Percentiles rank a stretch among this genome's conserved stretches.
phyloP scores from a whole-genome alignment of 2,888 invertebrate genomes.

The Tanaodytes sp. region DNA sequence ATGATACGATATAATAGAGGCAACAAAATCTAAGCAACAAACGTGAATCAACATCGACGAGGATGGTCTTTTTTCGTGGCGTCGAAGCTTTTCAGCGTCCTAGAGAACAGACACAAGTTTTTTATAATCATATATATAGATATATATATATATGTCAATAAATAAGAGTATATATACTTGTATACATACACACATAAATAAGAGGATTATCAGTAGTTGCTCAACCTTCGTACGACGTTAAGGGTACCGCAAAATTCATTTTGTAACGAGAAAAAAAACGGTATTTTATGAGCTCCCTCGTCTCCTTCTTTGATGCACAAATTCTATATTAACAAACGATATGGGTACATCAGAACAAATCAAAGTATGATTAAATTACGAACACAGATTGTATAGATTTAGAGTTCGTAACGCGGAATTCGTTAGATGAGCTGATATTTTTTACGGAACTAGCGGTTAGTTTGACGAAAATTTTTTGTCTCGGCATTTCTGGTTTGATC shows the following conservation, averaged over 20 bases:
- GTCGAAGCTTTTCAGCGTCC: conserved; percentile 33
- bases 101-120: conserved; percentile 28
- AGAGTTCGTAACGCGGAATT: conserved; percentile 24
- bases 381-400: conserved; percentile 41
- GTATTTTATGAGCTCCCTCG: conserved; percentile 51
- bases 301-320: conserved; percentile 52
- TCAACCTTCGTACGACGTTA: conserved; percentile 54
- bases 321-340: conserved; percentile 38
- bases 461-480: conserved; percentile 32
- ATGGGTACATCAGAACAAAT: conserved; percentile 40
- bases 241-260: conserved; percentile 44
- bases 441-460: conserved; percentile 40
- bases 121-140: conserved; percentile 51
- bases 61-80: conserved; percentile 33
- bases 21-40: conserved; percentile 3
- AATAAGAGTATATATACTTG: no score
- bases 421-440: conserved; percentile 44
- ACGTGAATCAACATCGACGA: conserved; percentile 34
- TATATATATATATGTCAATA: no score
- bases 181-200: conserved; percentile 42
- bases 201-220: conserved; percentile 52
- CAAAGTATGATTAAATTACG: conserved; percentile 52
- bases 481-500: conserved; percentile 48
- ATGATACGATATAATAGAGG: conserved; percentile 7
- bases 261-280: conserved; percentile 42